Percentiles rank a stretch among this genome's conserved stretches.
These are phyloP conservation scores for Daboia siamensis DNA, from an alignment of 2,113 vertebrate species.

Conservation along the genomic window DNA sequence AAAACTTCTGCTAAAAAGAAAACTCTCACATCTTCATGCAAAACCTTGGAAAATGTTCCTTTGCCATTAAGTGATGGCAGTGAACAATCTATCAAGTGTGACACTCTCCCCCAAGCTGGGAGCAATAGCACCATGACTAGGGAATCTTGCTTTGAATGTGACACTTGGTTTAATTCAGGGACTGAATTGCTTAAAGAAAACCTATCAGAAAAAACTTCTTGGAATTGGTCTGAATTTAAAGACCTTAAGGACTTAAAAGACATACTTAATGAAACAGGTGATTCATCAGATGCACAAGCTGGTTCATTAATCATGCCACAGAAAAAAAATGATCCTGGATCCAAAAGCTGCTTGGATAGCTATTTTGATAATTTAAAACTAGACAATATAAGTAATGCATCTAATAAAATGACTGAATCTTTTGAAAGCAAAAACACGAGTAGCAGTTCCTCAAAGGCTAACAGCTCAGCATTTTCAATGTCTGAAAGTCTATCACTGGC, in stretches of 20 bases:
- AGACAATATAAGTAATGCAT: slow-evolving; percentile 52
- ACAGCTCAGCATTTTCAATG: slow-evolving; percentile 47
- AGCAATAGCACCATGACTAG: slow-evolving; percentile 42
- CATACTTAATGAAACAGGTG: slow-evolving; percentile 49
- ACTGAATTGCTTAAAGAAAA: slow-evolving; percentile 48
- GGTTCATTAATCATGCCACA: slow-evolving; percentile 43
- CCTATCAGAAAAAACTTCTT: slow-evolving; percentile 42
- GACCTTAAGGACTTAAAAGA: slow-evolving; percentile 65
- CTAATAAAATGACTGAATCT: slow-evolving; percentile 52
- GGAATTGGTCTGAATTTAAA: slow-evolving; percentile 51
- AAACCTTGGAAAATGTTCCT: slow-evolving; percentile 54
- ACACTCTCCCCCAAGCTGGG: slow-evolving; percentile 42
- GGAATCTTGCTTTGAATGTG: slow-evolving; percentile 58
- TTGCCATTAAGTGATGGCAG: slow-evolving; percentile 55
- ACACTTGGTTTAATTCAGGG: slow-evolving; percentile 38
- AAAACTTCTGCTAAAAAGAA: slow-evolving; percentile 54
- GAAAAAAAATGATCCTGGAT: slow-evolving; percentile 36
- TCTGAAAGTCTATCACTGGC: slow-evolving; percentile 78
- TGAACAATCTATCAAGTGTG: slow-evolving; percentile 47
- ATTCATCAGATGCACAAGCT: slow-evolving; percentile 44
- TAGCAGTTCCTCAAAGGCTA: slow-evolving; percentile 30
- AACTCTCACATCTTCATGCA: slow-evolving; percentile 54
- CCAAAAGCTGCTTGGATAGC: slow-evolving; percentile 48
- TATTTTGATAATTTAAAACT: slow-evolving; percentile 58
- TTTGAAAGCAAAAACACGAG: slow-evolving; percentile 60